Conservation (phyloP, 2,797 vertebrate genomes). For the Lacerta bilineata region DNA sequence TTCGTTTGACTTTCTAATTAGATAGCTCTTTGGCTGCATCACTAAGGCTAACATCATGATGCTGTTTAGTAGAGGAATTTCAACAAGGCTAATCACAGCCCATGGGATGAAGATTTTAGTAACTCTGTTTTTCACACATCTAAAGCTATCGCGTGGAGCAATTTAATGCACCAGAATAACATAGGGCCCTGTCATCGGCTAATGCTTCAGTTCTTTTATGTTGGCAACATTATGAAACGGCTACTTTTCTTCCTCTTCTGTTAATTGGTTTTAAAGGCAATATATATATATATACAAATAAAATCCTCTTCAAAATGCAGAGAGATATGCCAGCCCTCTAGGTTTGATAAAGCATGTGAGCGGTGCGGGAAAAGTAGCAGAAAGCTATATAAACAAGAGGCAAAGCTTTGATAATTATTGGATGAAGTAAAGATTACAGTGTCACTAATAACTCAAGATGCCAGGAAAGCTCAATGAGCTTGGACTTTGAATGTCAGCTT, state of each 20-base stretch:
- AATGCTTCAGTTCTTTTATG: neutral
- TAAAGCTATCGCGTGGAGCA: neutral
- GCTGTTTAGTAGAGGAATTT: neutral
- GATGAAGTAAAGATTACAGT: neutral
- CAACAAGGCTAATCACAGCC: slow-evolving; percentile 4
- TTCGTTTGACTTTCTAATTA: slow-evolving; percentile 32
- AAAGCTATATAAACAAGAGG: neutral
- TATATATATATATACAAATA: neutral
- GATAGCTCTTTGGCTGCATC: neutral
- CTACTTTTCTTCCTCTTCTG: neutral
- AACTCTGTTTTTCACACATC: slow-evolving; percentile 14
- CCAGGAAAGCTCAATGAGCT: too few relatives aligned
- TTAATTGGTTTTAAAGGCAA: neutral
- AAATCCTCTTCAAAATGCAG: neutral
- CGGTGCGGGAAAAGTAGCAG: neutral
- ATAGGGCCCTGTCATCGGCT: neutral
- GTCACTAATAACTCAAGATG: neutral
- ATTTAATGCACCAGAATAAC: neutral
- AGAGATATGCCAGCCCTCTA: too few relatives aligned
- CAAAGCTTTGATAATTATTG: neutral
- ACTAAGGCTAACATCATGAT: neutral
- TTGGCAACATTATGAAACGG: neutral
- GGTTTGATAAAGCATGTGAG: neutral
- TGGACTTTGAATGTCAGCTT: neutral
- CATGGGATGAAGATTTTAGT: neutral